A percentile compares a stretch with the other conserved stretches of the same genome.
Evolutionary conservation across 1,140 invertebrate species (phyloP).

Genomic region (Drosophila bifasciata): DNA sequence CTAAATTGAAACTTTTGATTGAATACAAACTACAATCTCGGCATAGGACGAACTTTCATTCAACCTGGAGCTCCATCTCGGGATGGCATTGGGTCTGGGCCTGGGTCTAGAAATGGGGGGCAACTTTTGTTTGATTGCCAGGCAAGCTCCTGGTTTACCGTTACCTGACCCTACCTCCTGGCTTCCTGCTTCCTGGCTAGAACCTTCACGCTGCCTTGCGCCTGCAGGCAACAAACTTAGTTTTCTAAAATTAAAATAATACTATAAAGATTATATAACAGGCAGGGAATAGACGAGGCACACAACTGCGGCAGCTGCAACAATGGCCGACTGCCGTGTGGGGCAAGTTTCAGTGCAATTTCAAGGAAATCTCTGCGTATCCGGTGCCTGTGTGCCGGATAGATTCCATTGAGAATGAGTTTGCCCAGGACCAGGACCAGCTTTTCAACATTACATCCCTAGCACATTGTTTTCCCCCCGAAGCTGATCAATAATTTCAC

Average conservation of each 20-base stretch:
- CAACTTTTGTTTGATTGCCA: slow-evolving; percentile 23
- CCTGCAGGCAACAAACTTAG: slow-evolving; percentile 54
- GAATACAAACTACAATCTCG: slow-evolving; percentile 80
- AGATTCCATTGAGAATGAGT: slow-evolving; percentile 18
- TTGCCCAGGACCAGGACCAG: background rate
- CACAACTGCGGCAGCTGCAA: slow-evolving; percentile 10
- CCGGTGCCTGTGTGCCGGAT: background rate
- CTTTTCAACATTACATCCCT: background rate
- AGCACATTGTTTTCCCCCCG: slow-evolving; percentile 9
- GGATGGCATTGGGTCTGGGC: background rate
- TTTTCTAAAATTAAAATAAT: slow-evolving; percentile 82
- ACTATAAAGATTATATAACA: slow-evolving; percentile 77
- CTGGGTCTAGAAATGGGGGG: background rate
- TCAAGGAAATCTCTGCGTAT: slow-evolving; percentile 16
- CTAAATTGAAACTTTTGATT: slow-evolving; percentile 82
- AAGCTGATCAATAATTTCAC: slow-evolving; percentile 46
- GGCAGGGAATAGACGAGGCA: slow-evolving; percentile 25
- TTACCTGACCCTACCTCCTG: slow-evolving; percentile 23
- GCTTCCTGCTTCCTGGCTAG: slow-evolving; percentile 6
- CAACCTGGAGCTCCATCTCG: slow-evolving; percentile 35
- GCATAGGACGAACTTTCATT: slow-evolving; percentile 50
- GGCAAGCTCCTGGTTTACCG: slow-evolving; percentile 42
- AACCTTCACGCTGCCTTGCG: slow-evolving; percentile 43
- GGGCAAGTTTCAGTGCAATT: slow-evolving; percentile 4
- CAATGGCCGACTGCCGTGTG: background rate